Conservation (phyloP, 2,888 invertebrate species). For the Gymnoscelis rufifasciata region DNA sequence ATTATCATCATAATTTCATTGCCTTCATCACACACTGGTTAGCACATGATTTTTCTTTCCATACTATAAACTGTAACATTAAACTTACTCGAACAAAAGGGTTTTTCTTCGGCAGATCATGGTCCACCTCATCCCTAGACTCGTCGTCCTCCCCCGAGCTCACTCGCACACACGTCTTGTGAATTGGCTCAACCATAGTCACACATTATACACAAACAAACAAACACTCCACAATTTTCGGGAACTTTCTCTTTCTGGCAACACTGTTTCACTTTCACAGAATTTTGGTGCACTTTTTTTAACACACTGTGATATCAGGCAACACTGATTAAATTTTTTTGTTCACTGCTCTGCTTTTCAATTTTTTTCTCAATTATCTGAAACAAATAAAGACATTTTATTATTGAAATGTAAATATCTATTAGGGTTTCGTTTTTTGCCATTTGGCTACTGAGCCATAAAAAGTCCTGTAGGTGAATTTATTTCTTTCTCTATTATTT, state of each 20-base stretch:
- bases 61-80: neutral
- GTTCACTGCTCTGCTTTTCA: too few species aligned
- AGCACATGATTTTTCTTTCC: too few species aligned
- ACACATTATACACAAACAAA: conserved; percentile 57
- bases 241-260: conserved; percentile 5
- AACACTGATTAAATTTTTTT: too few species aligned
- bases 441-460: too few species aligned
- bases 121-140: conserved; percentile 67
- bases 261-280: conserved; percentile 2
- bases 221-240: conserved; percentile 7
- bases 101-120: conserved; percentile 66
- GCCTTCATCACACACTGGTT: too few species aligned
- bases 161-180: conserved; percentile 71
- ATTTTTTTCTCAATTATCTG: neutral
- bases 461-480: too few species aligned
- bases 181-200: conserved; percentile 70
- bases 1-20: too few species aligned
- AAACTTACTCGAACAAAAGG: conserved; percentile 68
- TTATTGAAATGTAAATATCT: too few species aligned
- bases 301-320: too few species aligned
- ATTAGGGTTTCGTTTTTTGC: too few species aligned
- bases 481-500: too few species aligned
- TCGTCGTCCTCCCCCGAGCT: conserved; percentile 69
- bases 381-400: neutral
- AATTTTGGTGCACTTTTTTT: neutral